These are phyloP conservation scores for Meandrusa payeni DNA, from an alignment of 2,888 invertebrate genomes.

Conservation along the genomic window DNA sequence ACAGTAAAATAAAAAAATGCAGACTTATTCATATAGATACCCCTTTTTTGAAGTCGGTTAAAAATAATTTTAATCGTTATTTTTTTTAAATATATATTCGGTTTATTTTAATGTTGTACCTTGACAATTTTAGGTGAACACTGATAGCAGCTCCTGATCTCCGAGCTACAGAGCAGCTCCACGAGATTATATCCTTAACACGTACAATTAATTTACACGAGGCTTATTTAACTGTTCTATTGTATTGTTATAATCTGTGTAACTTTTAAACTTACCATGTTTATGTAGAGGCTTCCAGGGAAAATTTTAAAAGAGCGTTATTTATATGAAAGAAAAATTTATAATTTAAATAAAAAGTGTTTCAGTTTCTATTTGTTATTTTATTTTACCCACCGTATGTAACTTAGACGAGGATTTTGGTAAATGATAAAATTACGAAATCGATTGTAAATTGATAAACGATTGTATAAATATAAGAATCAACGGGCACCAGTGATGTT, in stretches of 20 bases:
- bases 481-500: too few species aligned
- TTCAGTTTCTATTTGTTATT: conserved; percentile 57
- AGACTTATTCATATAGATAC: too few species aligned
- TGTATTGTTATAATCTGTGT: conserved; percentile 30
- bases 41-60: too few species aligned
- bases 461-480: too few species aligned
- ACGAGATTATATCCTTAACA: conserved; percentile 23
- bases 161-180: conserved; percentile 16
- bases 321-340: conserved; percentile 67
- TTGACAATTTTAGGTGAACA: conserved; percentile 72
- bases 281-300: conserved; percentile 78
- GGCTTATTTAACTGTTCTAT: conserved; percentile 30
- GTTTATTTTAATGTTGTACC: conserved; percentile 16
- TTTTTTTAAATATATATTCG: too few species aligned
- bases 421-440: too few species aligned
- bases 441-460: too few species aligned
- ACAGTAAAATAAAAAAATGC: too few species aligned
- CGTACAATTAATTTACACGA: conserved; percentile 24
- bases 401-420: too few species aligned
- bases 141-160: conserved; percentile 45
- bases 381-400: conserved; percentile 42
- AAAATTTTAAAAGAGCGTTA: conserved; percentile 67
- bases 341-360: conserved; percentile 73
- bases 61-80: too few species aligned
- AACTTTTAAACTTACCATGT: conserved; percentile 50